These are phyloP conservation scores for Phasianus colchicus DNA, from an alignment of 2,113 vertebrate species.

Conservation along the genomic window DNA sequence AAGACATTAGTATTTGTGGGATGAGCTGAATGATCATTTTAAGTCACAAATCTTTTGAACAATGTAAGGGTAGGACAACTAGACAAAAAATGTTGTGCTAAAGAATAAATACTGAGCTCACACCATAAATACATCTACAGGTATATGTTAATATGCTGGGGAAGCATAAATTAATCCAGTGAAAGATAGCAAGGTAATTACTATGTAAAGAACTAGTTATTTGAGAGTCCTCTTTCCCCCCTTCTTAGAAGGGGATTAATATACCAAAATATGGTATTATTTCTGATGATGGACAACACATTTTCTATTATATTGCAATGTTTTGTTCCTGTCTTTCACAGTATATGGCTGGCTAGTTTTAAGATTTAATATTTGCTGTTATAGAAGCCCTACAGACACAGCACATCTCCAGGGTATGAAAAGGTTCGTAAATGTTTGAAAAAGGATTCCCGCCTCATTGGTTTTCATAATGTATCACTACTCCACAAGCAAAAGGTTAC, in stretches of 20 bases:
- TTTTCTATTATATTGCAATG: not conserved
- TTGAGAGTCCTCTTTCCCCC: not conserved
- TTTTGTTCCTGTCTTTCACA: not conserved
- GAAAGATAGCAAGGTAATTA: not conserved
- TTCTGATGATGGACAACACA: not conserved
- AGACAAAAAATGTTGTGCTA: not conserved
- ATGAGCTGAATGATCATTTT: not conserved
- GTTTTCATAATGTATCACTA: not conserved
- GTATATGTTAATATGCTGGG: not conserved
- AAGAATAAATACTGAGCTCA: not conserved
- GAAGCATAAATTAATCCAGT: conserved; percentile 7
- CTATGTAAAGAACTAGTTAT: accelerated
- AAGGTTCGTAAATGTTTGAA: not conserved
- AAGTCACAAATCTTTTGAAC: not conserved
- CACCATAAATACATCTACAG: not conserved
- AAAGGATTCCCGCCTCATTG: not conserved
- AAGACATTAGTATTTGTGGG: not conserved
- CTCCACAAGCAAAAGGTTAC: not conserved
- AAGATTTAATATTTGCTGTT: not conserved
- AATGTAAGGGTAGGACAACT: not conserved
- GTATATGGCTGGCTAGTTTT: not conserved
- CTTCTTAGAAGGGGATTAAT: not conserved
- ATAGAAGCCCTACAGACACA: not conserved
- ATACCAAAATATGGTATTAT: not conserved
- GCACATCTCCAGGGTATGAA: not conserved